Conservation (phyloP, 2,888 invertebrate species). For the Heliconius sara region DNA sequence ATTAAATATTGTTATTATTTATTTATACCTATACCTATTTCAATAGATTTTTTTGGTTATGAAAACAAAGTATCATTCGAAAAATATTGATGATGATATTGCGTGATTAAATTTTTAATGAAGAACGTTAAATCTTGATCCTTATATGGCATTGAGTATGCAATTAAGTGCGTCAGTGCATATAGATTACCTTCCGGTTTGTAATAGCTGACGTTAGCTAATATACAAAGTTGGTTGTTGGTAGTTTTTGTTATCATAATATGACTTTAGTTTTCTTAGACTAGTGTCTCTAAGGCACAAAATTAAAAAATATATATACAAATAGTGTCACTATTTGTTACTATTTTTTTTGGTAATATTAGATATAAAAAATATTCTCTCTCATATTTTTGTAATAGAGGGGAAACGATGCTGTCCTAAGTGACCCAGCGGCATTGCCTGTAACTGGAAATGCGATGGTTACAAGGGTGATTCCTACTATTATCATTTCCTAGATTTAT, state of each 20-base stretch:
- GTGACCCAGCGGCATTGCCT: too few species aligned
- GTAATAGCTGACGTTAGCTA: background rate
- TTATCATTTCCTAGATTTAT: too few species aligned
- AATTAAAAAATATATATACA: too few species aligned
- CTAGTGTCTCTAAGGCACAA: background rate
- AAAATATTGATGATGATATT: background rate
- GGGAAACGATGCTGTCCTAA: too few species aligned
- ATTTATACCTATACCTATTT: background rate
- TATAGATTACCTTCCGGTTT: slow-evolving; percentile 26
- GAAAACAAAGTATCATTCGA: background rate
- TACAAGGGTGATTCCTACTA: too few species aligned
- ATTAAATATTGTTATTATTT: too few species aligned
- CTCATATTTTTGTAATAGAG: too few species aligned
- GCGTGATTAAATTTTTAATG: slow-evolving; percentile 27
- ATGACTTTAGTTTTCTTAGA: background rate
- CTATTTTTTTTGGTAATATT: too few species aligned
- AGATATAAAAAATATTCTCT: too few species aligned
- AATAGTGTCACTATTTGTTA: too few species aligned
- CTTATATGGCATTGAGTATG: slow-evolving; percentile 31
- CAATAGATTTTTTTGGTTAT: background rate
- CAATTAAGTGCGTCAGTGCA: slow-evolving; percentile 14
- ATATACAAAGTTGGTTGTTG: background rate
- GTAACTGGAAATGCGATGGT: too few species aligned
- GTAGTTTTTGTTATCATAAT: background rate
- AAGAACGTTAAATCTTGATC: slow-evolving; percentile 24